Base-by-base conservation (phyloP, 1,140 invertebrate species). In the Lepidurus packardi region DNA sequence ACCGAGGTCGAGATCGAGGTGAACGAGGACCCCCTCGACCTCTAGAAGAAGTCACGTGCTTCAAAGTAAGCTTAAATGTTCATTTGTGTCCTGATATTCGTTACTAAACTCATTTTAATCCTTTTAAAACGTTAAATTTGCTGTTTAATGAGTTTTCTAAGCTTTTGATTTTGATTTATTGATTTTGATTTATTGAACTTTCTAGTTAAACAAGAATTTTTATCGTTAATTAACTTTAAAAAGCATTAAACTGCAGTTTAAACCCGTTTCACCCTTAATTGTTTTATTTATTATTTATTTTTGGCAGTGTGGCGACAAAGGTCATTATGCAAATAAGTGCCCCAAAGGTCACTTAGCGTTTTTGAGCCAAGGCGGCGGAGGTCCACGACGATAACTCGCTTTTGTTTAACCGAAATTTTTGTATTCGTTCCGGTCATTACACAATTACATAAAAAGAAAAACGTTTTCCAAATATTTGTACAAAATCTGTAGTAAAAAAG, bases 311-410 rank as follows among this genome's bases (percentile, higher is more conserved):
- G 97, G 97, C 8, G 94, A 95, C 73, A 98, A 98, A 85, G 98
- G 98, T 16, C 98, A 99, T 86, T 99, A 99, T 85, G 98, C 98
- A 1, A 99, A 99, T 85, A 96, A 96, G 84, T 99, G 98, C 87
- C 94, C 95, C 0, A 99, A 99, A 84, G 96, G 96, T 47, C 95
- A 98, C 85, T 87, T 98, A 73, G 96, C 97, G 7, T 98, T 98
- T 85, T 88, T 98, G 13, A 96, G 93, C 80, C 91, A 91, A 65
- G 53, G 53, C 13, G 53, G 53, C 53, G 53, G 53, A 13, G 53
- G 53, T 7, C 13, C 53, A 13, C 53, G 53, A 21, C 53, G 53
- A 65, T 65, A 16, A 16, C 21, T 65, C 53, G 9, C 13, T 65
- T 47, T 47, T 47, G 10, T 11, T 47, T 47, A 16, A 13, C 53